Evolutionary conservation across 2,888 invertebrate genomes (phyloP), one percentile per base, ranked within the genome.

Genomic region (Andrena trimmerana): DNA sequence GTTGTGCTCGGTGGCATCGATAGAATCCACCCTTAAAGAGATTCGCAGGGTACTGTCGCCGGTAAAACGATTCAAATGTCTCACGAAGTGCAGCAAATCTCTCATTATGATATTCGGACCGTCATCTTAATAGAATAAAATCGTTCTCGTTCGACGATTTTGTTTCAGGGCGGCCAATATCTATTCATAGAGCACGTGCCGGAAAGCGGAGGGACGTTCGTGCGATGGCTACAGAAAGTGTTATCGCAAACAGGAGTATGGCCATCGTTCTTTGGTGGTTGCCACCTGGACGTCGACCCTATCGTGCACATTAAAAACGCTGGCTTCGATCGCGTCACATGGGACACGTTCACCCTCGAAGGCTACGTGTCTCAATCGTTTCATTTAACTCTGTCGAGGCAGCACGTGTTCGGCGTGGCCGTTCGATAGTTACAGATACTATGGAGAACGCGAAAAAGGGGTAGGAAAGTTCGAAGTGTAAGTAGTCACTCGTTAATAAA

Each of bases 111-210:
- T 13, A 36, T 0, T 13, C 3, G 0, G 3, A 3, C 36, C 13
- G 36, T 13, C 42, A 0, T 36, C 10, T 36, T 42, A 42, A 42
- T 2, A 13, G 42, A 42, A 10, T 10, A 13, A 42, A 42, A 42
- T 42, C 42, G 4, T 42, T 16, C 16, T 16, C 4, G 4, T 13
- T 13, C 42, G 4, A 5, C 42, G 42, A 5, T 42, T 42, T 42
- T 42, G 16, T 33, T 13, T 59, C 72, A 93, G 93, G 91, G 88
- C 33, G 93, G 93, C 50, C 90, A 86, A 65, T 93, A 92, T 84
- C 86, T 91, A 27, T 93, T 93, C 67, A 86, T 93, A 84, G 93
- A 93, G 69, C 93, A 93, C 77, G 78, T 92, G 29, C 89, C 91
- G 1, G 91, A 91, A 20, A 72, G 77, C 1, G 79, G 89, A 75